Evolutionary conservation across 2,113 vertebrate species (phyloP), one percentile per base, ranked within the genome.

Genomic region (Piaya cayana): DNA sequence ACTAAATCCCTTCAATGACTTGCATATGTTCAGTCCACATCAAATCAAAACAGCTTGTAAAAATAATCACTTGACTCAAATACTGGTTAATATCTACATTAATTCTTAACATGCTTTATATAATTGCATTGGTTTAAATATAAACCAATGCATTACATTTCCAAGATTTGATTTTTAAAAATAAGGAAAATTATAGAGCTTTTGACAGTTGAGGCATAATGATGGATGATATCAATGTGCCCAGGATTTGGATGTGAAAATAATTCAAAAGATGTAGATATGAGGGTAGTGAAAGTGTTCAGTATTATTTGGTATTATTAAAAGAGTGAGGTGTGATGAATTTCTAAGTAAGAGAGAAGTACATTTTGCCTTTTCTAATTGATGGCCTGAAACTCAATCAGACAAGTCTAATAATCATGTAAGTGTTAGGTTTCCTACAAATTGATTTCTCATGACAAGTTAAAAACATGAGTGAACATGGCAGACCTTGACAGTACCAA

Each of bases 391-490:
- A 27, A 92, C 82, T 11, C 62, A 84, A 43, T 68, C 56, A 79
- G 25, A 74, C 39, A 70, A 2, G 64, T 84, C 32, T 75, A 67
- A 59, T 75, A 83, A 67, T 42, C 30, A 23, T 4, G 3, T 2
- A 3, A 22, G 42, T 39, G 36, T 67, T n/a, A 65, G 22, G 12
- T 42, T 82, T 92, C 50, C 60, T 59, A 23, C 30, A 36, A 76
- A 34, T 30, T 50, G n/a, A 64, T 92, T 80, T 88, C 60, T 75
- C 74, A 16, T 86, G 91, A 47, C 72, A 84, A 75, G 32, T 67
- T 88, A 60, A 91, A 91, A 94, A 76, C 42, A 34, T 55, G 30
- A 81, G 34, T 80, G 36, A 76, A 74, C 30, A 16, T 72, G 62
- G 58, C 65, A 92, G 60, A 88, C 56, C 19, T 91, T 89, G 50